Evolutionary conservation across 1,140 invertebrate genomes (phyloP), one percentile per base, ranked within the genome.

Genomic region (Trichonephila clavata): DNA sequence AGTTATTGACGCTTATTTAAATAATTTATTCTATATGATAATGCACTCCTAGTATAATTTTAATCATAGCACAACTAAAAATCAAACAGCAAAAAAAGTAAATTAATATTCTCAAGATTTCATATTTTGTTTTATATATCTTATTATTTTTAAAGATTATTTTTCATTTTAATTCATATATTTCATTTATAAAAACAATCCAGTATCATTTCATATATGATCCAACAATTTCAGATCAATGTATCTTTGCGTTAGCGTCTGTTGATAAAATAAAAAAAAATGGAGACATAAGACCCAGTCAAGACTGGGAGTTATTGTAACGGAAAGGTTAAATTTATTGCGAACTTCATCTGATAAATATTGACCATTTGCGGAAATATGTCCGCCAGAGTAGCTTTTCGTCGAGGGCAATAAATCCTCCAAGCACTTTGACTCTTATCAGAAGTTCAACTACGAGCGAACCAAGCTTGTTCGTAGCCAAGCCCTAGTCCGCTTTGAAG

Each of bases 291-390:
- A 24, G 27, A 32, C 83, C 27, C 27, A 27, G 83, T 60, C 10
- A 57, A 59, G 57, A 50, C 50, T 59, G 21, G 57, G n/a, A 84
- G 43, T 84, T 59, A 84, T 84, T 84, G 83, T 84, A 84, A 84
- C 50, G 57, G 83, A 84, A 84, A 84, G 83, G 83, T 84, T 87
- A 87, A 87, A 87, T 87, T 87, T 87, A 87, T 87, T 39, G 86
- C 27, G 16, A 43, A 63, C 32, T 63, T 87, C 86, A 87, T 87
- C 86, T 65, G 86, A 87, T 87, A 87, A 87, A 87, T 87, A 87
- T 87, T 87, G 86, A 87, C 86, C 50, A 87, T 87, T 87, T 87
- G 2, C 5, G 59, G 86, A 87, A 87, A 87, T 87, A 87, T 87
- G 86, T 87, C 86, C 32, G 24, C 18, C 61, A 20, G 60, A 87